A percentile compares a stretch with the other conserved stretches of the same genome.
phyloP scores from a whole-genome alignment of 2,888 invertebrate genomes.

The Trichopoda pennipes region DNA sequence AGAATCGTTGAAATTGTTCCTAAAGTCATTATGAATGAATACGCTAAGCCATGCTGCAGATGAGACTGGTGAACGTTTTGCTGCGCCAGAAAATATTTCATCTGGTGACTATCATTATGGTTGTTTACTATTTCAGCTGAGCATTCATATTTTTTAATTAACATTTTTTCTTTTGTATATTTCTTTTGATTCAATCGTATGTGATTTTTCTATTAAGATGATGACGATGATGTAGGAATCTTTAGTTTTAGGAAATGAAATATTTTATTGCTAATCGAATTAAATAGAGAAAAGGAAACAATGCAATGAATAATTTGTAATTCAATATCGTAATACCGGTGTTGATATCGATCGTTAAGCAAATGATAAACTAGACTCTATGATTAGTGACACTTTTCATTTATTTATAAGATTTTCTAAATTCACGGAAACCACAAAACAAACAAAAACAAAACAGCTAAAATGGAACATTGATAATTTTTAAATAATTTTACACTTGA shows the following conservation, averaged over 20 bases:
- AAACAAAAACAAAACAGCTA: background rate
- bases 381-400: slow-evolving; percentile 74
- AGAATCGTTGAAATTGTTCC: slow-evolving; percentile 40
- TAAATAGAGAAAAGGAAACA: slow-evolving; percentile 36
- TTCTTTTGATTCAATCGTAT: slow-evolving; percentile 7
- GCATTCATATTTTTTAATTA: slow-evolving; percentile 44
- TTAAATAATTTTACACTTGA: slow-evolving; percentile 56
- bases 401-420: slow-evolving; percentile 75
- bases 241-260: slow-evolving; percentile 38
- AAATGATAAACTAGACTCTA: slow-evolving; percentile 72
- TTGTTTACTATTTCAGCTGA: slow-evolving; percentile 28
- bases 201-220: slow-evolving; percentile 43
- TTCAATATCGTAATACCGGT: slow-evolving; percentile 33
- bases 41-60: slow-evolving; percentile 55
- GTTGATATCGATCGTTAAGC: slow-evolving; percentile 25
- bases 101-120: slow-evolving; percentile 21
- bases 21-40: slow-evolving; percentile 48
- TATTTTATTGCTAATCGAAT: background rate
- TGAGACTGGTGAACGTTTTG: slow-evolving; percentile 1
- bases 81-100: slow-evolving; percentile 16
- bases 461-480: slow-evolving; percentile 49
- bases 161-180: slow-evolving; percentile 31
- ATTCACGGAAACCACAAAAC: slow-evolving; percentile 57
- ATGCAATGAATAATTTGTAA: slow-evolving; percentile 52
- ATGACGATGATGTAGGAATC: background rate